A percentile compares a stretch with the other conserved stretches of the same genome.
phyloP scores from a whole-genome alignment of 2,888 invertebrate genomes.

The Ganaspis brasiliensis region DNA sequence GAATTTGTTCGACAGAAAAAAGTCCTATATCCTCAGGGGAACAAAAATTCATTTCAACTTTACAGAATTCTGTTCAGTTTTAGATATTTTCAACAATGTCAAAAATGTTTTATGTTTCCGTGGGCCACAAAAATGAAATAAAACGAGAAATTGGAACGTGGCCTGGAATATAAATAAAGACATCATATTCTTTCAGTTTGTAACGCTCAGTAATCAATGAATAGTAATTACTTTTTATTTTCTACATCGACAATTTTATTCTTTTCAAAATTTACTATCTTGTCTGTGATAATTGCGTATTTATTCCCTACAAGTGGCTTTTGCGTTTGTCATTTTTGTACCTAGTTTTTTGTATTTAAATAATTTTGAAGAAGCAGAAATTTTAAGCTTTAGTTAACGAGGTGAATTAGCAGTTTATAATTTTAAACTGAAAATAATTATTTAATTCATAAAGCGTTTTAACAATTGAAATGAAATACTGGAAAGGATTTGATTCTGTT shows the following conservation, averaged over 20 bases:
- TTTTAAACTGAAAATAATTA: neutral
- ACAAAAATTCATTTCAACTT: slow-evolving; percentile 7
- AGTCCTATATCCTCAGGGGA: neutral
- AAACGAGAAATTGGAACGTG: neutral
- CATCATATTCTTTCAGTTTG: neutral
- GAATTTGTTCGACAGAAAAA: neutral
- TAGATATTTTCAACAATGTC: slow-evolving; percentile 9
- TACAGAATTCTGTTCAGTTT: neutral
- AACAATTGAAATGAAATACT: slow-evolving; percentile 59
- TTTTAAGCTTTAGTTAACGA: too few species aligned
- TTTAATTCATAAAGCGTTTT: slow-evolving; percentile 61
- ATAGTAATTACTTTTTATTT: neutral
- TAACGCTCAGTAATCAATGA: neutral
- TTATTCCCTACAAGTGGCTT: too few species aligned
- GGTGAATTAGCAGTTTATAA: too few species aligned
- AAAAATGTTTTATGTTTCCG: slow-evolving; percentile 7
- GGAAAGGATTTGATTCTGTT: slow-evolving; percentile 53
- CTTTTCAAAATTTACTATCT: too few species aligned
- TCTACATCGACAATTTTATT: neutral
- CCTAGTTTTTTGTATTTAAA: too few species aligned
- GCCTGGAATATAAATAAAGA: neutral
- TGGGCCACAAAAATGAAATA: neutral
- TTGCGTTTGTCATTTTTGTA: too few species aligned
- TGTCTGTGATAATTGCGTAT: too few species aligned
- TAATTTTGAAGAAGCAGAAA: too few species aligned